Percentiles rank a stretch among this genome's conserved stretches.
These are phyloP conservation scores for Netelia inedita DNA, from an alignment of 2,888 invertebrate species.

Conservation along the genomic window DNA sequence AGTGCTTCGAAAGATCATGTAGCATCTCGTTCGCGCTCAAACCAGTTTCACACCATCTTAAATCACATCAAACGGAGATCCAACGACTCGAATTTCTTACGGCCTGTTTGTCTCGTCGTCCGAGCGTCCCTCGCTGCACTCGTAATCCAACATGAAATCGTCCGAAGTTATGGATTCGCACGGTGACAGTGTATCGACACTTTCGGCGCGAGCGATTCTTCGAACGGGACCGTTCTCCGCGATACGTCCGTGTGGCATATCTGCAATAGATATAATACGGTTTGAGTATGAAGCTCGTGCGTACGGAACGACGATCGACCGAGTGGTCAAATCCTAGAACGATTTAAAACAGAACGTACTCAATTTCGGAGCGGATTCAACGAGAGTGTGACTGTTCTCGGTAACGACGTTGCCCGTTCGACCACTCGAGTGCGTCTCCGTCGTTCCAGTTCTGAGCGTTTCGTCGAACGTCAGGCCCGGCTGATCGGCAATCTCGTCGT, in stretches of 20 bases:
- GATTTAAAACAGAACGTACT: conserved; percentile 74
- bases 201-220: conserved; percentile 88
- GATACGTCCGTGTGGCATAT: conserved; percentile 76
- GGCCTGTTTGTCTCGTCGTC: conserved; percentile 87
- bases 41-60: conserved; percentile 2
- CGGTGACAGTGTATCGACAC: conserved; percentile 93
- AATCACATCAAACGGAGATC: neutral
- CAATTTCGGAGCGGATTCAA: conserved; percentile 80
- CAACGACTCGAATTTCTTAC: conserved; percentile 79
- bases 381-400: conserved; percentile 82
- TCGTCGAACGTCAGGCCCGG: conserved; percentile 93
- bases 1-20: neutral
- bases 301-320: neutral
- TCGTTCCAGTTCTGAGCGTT: conserved; percentile 81
- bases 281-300: neutral
- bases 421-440: conserved; percentile 71
- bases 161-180: conserved; percentile 94
- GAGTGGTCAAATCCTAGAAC: neutral
- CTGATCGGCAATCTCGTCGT: conserved; percentile 96
- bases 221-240: conserved; percentile 82
- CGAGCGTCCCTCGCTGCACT: conserved; percentile 88
- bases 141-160: conserved; percentile 95
- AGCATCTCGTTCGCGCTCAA: neutral
- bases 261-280: conserved; percentile 71
- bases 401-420: conserved; percentile 76